Base-by-base conservation (phyloP, 37 sponge, comb jelly and placozoan genomes). In the Halichondria panicea region DNA sequence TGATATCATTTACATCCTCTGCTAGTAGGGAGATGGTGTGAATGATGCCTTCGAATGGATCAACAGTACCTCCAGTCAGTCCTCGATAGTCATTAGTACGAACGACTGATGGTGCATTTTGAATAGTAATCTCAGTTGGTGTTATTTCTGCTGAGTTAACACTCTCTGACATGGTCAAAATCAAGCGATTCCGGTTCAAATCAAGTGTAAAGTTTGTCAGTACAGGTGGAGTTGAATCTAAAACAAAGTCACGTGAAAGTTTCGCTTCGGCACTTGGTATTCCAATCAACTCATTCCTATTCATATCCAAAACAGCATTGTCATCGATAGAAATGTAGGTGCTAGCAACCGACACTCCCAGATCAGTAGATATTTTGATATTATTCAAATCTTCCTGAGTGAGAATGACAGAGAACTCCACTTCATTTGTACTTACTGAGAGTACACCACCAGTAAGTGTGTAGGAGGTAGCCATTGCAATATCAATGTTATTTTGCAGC, bases 111-210 rank as follows among this genome's bases (percentile, higher is more conserved):
- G 27, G 18, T 15, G 66, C 46, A 59, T 25, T 78, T 46, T 86
- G 91, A 3, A 93, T 60, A 46, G 84, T 76, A 30, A 93, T 76
- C 0, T 59, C 43, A n/a, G 62, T 67, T 24, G 78, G 86, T 44
- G 39, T 21, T 39, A 93, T 43, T 25, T 42, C 44, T 24, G 44
- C 34, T 2, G 78, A 76, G 37, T 62, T 74, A 19, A 93, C 87
- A 73, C 83, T 89, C 64, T 93, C 94, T 31, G 84, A 84, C 38
- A 93, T 70, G 5, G 91, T 87, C 43, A 93, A 50, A 35, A 69
- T 1, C 0, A 93, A 59, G 31, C 54, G 22, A 1, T 78, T 87
- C 45, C 19, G 27, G 58, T 95, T 72, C 44, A 91, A 60, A 74
- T 95, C 86, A 12, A 95, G 61, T n/a, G 86, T 84, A 55, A 86